Conservation (phyloP, 2,797 vertebrate species). For the Ambastaia sidthimunki region DNA sequence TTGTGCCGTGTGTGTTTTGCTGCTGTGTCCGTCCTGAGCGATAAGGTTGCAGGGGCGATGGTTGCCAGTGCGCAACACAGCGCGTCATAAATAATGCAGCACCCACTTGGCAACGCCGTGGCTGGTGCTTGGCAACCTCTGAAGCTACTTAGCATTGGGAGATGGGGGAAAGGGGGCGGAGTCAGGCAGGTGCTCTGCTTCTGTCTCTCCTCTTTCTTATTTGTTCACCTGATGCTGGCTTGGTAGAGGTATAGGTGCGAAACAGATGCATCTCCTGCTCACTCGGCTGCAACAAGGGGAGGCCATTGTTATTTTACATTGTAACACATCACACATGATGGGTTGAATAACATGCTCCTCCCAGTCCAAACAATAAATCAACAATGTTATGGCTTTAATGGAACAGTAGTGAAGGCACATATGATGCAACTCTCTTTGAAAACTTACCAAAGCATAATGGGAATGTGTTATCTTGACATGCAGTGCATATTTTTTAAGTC, state of each 20-base stretch:
- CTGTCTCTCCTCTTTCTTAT: slow-evolving; percentile 51
- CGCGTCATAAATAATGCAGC: slow-evolving; percentile 80
- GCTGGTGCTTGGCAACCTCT: slow-evolving; percentile 70
- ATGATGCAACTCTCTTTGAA: slow-evolving; percentile 15
- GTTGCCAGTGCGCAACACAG: slow-evolving; percentile 46
- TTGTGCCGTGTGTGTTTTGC: slow-evolving; percentile 14
- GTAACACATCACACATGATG: slow-evolving; percentile 32
- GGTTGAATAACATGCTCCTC: neutral
- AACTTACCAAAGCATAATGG: neutral
- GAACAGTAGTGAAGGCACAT: neutral
- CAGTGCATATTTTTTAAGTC: neutral
- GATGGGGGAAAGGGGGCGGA: slow-evolving; percentile 48
- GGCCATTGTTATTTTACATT: slow-evolving; percentile 57
- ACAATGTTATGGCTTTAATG: neutral
- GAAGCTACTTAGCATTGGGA: slow-evolving; percentile 57
- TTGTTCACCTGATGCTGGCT: slow-evolving; percentile 50
- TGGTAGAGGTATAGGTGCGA: slow-evolving; percentile 37
- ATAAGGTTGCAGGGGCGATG: slow-evolving; percentile 25
- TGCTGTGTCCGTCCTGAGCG: slow-evolving; percentile 21
- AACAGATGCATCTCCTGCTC: slow-evolving; percentile 61
- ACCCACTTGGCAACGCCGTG: slow-evolving; percentile 74
- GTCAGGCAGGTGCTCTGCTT: slow-evolving; percentile 59
- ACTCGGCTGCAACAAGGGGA: slow-evolving; percentile 53
- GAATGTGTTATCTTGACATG: neutral
- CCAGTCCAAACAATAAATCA: slow-evolving; percentile 5